Evolutionary conservation across 2,888 invertebrate genomes (phyloP), one percentile per base, ranked within the genome.

Genomic region (Theodoxus fluviatilis): DNA sequence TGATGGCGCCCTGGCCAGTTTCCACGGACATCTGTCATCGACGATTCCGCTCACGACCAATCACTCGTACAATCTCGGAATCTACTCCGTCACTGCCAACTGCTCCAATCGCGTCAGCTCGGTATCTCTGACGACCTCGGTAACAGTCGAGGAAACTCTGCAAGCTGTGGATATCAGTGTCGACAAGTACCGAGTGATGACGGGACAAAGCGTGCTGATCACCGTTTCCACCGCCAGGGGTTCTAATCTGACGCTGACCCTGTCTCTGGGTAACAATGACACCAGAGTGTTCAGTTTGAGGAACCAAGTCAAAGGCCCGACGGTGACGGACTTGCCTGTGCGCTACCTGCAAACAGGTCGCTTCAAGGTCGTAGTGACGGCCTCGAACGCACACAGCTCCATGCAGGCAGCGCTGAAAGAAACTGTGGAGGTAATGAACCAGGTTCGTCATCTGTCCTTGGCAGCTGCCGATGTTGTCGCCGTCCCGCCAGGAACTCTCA

Each of bases 61-160:
- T 1, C 77, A 78, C 71, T 59, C 66, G 7, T 79, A 74, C 47
- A 35, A 49, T 4, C 52, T 77, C 2, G 80, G 80, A 31, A 61
- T 64, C 9, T 76, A 71, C 35, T n/a, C 57, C 4, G 38, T 76
- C n/a, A 63, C 33, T 1, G 73, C 73, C 1, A 76, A 71, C 25
- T 68, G 77, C 31, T 76, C 76, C 6, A 80, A 80, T 67, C 49
- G 72, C 47, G 74, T 78, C 4, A 76, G 78, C 61, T 71, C 43
- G 37, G 49, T 75, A 25, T 47, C 59, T 15, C 49, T 75, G 40
- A 68, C 68, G 3, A 40, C 65, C n/a, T 52, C 31, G 1, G 35
- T 79, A 38, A 68, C 57, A 49, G 70, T 76, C 1, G 77, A 78
- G 31, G 79, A 80, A 63, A 4, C 28, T 6, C 73, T 79, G 22